These are phyloP conservation scores for Euplexia lucipara DNA, from an alignment of 2,888 invertebrate genomes.

Conservation along the genomic window DNA sequence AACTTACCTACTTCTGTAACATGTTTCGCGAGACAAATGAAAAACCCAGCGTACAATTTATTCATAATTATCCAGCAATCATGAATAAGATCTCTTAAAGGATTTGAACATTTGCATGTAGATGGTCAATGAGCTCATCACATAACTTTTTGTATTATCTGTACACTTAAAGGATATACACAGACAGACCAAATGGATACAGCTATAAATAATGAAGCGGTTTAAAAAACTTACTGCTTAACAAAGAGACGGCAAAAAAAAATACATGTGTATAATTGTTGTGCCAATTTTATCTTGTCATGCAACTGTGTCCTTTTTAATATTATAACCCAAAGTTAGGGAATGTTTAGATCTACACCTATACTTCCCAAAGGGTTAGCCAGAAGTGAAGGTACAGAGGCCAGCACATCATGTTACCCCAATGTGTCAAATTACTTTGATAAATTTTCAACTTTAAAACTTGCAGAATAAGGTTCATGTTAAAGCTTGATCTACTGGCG, in stretches of 20 bases:
- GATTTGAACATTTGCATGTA: slow-evolving; percentile 15
- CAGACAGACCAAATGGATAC: slow-evolving; percentile 3
- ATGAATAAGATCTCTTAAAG: slow-evolving; percentile 21
- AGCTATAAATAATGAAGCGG: slow-evolving; percentile 3
- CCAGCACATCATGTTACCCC: no score
- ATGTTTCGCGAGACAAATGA: not conserved
- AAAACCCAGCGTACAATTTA: slow-evolving; percentile 21
- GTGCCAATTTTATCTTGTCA: not conserved
- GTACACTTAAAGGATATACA: slow-evolving; percentile 1
- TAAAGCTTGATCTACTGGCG: no score
- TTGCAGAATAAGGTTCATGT: no score
- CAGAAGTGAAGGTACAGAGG: no score
- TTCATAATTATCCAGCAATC: slow-evolving; percentile 37
- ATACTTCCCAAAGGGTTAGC: no score
- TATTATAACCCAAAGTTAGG: no score
- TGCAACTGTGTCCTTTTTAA: not conserved
- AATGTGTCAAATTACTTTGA: no score
- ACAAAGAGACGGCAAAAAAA: slow-evolving; percentile 10
- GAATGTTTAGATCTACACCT: no score
- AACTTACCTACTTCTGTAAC: not conserved
- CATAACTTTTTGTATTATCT: slow-evolving; percentile 37
- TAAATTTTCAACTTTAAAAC: no score
- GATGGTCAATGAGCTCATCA: slow-evolving; percentile 52
- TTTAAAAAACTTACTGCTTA: slow-evolving; percentile 27
- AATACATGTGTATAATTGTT: not conserved